Evolutionary conservation across 2,113 vertebrate species (phyloP).

Genomic region (Rhodinocichla rosea): DNA sequence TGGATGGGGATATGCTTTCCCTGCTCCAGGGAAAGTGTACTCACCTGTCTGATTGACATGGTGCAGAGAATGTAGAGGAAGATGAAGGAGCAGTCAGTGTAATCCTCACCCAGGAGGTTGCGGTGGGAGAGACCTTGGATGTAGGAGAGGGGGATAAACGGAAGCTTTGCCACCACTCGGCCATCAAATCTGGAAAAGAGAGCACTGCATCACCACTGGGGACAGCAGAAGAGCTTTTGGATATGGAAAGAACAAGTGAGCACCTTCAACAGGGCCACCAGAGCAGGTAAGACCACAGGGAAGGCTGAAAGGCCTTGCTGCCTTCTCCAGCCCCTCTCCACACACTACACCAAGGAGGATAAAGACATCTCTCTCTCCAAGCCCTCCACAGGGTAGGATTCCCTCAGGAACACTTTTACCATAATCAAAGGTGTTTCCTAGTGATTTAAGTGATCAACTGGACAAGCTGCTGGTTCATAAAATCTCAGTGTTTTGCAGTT

Average conservation of each 20-base stretch:
- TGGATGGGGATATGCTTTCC: neutral
- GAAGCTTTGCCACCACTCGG: constrained; percentile 94
- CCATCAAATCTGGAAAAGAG: constrained; percentile 89
- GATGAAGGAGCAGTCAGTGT: constrained; percentile 97
- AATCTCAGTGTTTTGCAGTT: neutral
- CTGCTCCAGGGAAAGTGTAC: neutral
- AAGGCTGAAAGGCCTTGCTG: neutral
- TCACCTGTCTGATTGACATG: constrained; percentile 98
- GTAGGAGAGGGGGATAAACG: constrained; percentile 92
- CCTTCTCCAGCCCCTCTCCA: neutral
- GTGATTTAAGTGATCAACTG: neutral
- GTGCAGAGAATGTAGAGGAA: constrained; percentile 99
- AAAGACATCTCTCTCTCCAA: neutral
- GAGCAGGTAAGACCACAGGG: neutral
- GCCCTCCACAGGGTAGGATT: neutral
- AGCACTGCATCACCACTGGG: neutral
- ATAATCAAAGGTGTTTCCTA: neutral
- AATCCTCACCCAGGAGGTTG: constrained; percentile 95
- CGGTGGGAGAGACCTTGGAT: constrained; percentile 97
- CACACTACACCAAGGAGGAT: neutral
- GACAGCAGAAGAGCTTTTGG: neutral
- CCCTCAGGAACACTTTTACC: neutral
- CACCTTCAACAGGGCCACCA: neutral
- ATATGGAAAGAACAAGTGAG: neutral
- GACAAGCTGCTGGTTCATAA: neutral